phyloP scores from a whole-genome alignment of 2,797 vertebrate species.

The Sebastes dallii region DNA sequence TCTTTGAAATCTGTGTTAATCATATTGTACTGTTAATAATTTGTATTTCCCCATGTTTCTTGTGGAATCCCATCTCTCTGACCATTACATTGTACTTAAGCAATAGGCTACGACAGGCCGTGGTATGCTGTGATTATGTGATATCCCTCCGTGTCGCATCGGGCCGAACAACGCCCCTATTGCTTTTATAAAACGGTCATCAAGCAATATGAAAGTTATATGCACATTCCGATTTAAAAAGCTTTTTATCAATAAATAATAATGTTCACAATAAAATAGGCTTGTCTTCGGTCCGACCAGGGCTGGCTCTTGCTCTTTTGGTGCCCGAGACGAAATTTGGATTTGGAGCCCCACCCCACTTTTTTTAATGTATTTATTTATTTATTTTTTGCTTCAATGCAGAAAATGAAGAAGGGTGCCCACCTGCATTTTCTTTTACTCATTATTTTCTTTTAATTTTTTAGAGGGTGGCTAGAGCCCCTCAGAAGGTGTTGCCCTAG shows the following conservation, averaged over 20 bases:
- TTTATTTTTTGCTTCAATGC: neutral
- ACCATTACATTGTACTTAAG: neutral
- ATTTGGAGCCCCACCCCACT: too few relatives aligned
- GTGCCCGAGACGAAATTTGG: too few relatives aligned
- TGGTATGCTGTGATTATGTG: neutral
- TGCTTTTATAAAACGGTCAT: too few relatives aligned
- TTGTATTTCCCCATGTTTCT: neutral
- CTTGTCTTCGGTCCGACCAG: too few relatives aligned
- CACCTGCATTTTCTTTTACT: neutral
- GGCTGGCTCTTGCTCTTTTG: too few relatives aligned
- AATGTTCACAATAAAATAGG: too few relatives aligned
- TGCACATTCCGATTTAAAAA: too few relatives aligned
- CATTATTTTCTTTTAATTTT: neutral
- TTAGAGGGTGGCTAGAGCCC: neutral
- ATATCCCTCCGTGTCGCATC: too few relatives aligned
- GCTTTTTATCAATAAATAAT: too few relatives aligned
- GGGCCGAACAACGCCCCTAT: too few relatives aligned
- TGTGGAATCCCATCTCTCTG: neutral
- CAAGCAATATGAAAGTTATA: too few relatives aligned
- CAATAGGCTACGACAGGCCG: neutral
- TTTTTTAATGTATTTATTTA: neutral
- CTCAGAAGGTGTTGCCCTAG: neutral
- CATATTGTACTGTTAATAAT: neutral
- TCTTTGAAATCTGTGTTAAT: neutral
- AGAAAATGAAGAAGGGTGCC: neutral